These are phyloP conservation scores for Parochlus steinenii DNA, from an alignment of 2,888 invertebrate genomes.

Conservation along the genomic window DNA sequence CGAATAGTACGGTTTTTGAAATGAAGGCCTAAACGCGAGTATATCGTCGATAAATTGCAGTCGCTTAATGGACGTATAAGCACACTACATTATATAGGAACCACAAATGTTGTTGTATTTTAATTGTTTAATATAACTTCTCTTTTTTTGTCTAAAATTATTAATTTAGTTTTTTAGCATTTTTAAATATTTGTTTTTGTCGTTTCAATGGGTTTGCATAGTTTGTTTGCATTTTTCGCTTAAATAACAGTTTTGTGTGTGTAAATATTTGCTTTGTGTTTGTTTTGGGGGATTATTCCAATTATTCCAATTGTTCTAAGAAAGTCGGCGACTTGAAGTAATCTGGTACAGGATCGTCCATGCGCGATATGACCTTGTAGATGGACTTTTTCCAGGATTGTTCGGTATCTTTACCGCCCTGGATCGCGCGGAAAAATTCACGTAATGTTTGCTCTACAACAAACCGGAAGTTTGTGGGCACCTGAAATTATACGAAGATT, in stretches of 20 bases:
- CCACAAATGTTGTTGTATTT: constrained; percentile 20
- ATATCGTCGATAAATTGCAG: constrained; percentile 36
- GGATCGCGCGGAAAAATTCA: constrained; percentile 98
- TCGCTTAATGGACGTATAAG: constrained; percentile 19
- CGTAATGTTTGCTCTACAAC: constrained; percentile 95
- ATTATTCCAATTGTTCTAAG: constrained; percentile 92
- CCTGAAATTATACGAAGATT: constrained; percentile 41
- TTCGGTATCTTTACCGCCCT: constrained; percentile 90
- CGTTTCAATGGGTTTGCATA: constrained; percentile 6
- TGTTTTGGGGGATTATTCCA: constrained; percentile 10
- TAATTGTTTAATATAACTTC: constrained; percentile 16
- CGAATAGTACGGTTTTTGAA: constrained; percentile 46
- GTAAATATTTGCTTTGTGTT: constrained; percentile 3
- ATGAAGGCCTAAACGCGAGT: constrained; percentile 52
- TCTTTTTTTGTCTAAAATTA: constrained; percentile 16
- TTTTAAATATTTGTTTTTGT: constrained; percentile 11
- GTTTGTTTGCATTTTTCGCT: too few relatives aligned
- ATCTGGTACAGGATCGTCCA: constrained; percentile 98
- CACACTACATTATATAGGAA: constrained; percentile 21
- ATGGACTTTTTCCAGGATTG: constrained; percentile 99
- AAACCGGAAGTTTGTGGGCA: constrained; percentile 90
- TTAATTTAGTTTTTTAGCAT: constrained; percentile 15
- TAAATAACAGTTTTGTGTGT: constrained; percentile 10
- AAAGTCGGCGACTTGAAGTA: constrained; percentile 99
- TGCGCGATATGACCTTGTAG: constrained; percentile 97